A percentile compares a stretch with the other conserved stretches of the same genome.
phyloP scores from a whole-genome alignment of 2,797 vertebrate genomes.

The Pelobates cultripes region DNA sequence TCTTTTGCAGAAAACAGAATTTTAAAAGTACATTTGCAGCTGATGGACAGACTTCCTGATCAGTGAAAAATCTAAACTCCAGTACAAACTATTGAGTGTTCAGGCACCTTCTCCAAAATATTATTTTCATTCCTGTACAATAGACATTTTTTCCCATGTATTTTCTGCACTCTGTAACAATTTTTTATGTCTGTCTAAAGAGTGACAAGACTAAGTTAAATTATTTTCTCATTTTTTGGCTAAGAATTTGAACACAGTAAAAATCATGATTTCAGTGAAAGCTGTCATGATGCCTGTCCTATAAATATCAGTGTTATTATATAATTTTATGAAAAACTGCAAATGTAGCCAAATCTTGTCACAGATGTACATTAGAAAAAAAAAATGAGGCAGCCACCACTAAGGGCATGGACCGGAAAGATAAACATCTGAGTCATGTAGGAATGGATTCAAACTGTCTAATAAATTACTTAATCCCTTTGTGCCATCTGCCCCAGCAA shows the following conservation, averaged over 20 bases:
- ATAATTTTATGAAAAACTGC: neutral
- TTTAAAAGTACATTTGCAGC: too few species aligned
- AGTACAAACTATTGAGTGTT: too few species aligned
- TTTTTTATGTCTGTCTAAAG: too few species aligned
- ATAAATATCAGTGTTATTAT: neutral
- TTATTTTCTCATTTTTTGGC: neutral
- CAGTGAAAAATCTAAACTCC: too few species aligned
- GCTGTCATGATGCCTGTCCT: neutral
- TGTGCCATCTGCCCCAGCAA: conserved; percentile 12
- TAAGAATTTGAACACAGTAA: neutral
- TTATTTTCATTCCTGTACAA: too few species aligned
- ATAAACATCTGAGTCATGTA: conserved; percentile 20
- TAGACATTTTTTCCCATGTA: too few species aligned
- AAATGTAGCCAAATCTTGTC: neutral
- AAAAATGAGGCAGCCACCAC: conserved; percentile 2
- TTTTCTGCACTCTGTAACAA: too few species aligned
- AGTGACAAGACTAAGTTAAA: neutral
- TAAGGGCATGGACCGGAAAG: conserved; percentile 5
- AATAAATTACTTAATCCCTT: conserved; percentile 16
- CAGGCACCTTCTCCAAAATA: too few species aligned
- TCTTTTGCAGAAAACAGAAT: too few species aligned
- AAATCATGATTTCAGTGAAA: neutral
- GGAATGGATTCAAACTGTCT: conserved; percentile 17
- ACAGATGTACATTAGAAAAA: conserved; percentile 6
- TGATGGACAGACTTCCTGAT: too few species aligned